phyloP scores from a whole-genome alignment of 23 tunicate species.

The Diplosoma virens region DNA sequence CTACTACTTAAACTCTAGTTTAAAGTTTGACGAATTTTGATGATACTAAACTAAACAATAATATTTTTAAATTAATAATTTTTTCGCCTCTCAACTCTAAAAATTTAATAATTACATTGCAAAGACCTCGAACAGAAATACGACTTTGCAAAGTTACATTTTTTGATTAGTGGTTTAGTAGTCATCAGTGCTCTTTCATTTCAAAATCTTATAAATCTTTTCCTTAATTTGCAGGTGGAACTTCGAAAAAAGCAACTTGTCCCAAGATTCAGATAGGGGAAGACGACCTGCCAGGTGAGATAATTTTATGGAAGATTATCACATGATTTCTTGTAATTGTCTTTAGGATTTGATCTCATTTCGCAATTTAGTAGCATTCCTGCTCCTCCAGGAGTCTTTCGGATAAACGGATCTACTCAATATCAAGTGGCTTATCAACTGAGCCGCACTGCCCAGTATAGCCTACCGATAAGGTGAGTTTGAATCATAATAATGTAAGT shows the following conservation, averaged over 20 bases:
- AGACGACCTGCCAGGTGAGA: conserved; percentile 56
- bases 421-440: conserved; percentile 53
- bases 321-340: not conserved
- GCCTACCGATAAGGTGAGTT: conserved; percentile 24
- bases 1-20: too few species aligned
- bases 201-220: too few species aligned
- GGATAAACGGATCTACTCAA: conserved; percentile 40
- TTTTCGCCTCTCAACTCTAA: too few species aligned
- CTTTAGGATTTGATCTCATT: conserved; percentile 46
- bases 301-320: not conserved
- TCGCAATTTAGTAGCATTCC: conserved; percentile 30
- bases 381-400: conserved; percentile 16
- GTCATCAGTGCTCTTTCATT: too few species aligned
- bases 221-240: too few species aligned
- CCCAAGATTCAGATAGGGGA: conserved; percentile 58
- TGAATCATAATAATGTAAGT: not conserved
- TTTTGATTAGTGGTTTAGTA: too few species aligned
- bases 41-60: too few species aligned
- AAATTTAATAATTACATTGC: too few species aligned
- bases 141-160: too few species aligned
- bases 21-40: too few species aligned
- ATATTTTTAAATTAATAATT: too few species aligned
- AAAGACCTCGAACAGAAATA: too few species aligned
- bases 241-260: conserved; percentile 26
- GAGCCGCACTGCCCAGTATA: not conserved